phyloP scores from a whole-genome alignment of 2,888 invertebrate species.

The Xestia sexstrigata region DNA sequence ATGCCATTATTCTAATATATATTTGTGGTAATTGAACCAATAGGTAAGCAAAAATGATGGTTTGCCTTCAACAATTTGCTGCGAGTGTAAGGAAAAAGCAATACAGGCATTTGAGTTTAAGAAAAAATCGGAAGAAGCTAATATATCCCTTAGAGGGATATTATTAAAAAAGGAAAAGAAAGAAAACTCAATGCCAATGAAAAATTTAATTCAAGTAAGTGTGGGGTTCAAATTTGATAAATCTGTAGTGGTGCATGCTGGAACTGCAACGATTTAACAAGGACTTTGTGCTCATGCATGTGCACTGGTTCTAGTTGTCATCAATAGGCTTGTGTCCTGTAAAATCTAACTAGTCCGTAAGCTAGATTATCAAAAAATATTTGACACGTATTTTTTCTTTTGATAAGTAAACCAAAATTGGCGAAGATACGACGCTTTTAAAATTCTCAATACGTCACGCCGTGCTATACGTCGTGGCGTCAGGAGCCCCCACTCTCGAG shows the following conservation, averaged over 20 bases:
- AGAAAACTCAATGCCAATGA: slow-evolving; percentile 46
- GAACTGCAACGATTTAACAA: not conserved
- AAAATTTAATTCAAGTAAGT: slow-evolving; percentile 48
- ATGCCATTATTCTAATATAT: not conserved
- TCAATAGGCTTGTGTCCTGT: no score
- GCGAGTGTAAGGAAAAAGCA: slow-evolving; percentile 82
- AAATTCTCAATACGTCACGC: no score
- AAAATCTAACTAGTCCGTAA: no score
- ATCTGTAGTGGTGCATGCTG: not conserved
- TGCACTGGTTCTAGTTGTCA: not conserved
- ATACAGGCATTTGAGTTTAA: slow-evolving; percentile 83
- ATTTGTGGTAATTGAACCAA: slow-evolving; percentile 25
- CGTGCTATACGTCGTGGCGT: no score
- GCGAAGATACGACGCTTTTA: no score
- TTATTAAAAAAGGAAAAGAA: slow-evolving; percentile 75
- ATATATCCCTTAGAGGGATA: slow-evolving; percentile 76
- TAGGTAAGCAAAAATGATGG: slow-evolving; percentile 85
- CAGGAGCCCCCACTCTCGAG: no score
- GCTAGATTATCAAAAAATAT: no score
- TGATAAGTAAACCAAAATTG: no score
- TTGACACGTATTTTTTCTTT: no score
- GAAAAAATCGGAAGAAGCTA: slow-evolving; percentile 81
- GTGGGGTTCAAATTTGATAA: not conserved
- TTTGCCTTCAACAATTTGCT: slow-evolving; percentile 83
- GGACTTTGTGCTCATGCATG: not conserved